Evolutionary conservation across 1,140 invertebrate species (phyloP), one percentile per base, ranked within the genome.

Genomic region (Scylla paramamosain): DNA sequence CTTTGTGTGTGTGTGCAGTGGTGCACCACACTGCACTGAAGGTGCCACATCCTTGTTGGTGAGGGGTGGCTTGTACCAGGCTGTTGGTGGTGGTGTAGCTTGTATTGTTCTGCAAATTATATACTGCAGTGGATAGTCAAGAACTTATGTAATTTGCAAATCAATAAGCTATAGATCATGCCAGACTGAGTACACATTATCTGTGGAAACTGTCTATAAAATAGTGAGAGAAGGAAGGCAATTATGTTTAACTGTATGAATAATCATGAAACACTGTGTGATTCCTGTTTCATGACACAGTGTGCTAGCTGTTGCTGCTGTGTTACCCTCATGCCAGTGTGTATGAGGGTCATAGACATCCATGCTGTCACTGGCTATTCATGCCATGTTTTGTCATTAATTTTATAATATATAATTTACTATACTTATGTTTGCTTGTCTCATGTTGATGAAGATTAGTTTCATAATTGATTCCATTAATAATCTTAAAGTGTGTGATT

Each of bases 161-260:
- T 48, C 92, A 93, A 93, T 93, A 87, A 52, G 92, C 92, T 93
- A 84, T 59, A 25, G 31, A 93, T 46, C 83, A 87, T 87, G 92
- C 92, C 92, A 93, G 25, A 59, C 77, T 87, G 84, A 32, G 48
- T 84, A 93, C 83, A 46, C 4, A 32, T 91, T 16, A 32, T 77
- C n/a, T 77, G 1, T 77, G 67, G 2, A 7, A 77, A 59, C 10
- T 59, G 52, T 20, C 20, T 77, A 8, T 77, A 7, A n/a, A 7
- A n/a, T n/a, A 77, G 67, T 7, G 25, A 77, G n/a, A 77, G 52
- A 77, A 7, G 20, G 20, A 77, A 77, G n/a, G 8, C 25, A 67
- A 20, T 77, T 7, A 77, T n/a, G n/a, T n/a, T n/a, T 77, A 12
- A n/a, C 1, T n/a, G 0, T 25, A n/a, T 25, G 67, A 77, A 77